Conservation (phyloP, 2,797 vertebrate species). For the Enteromius argenteus region DNA sequence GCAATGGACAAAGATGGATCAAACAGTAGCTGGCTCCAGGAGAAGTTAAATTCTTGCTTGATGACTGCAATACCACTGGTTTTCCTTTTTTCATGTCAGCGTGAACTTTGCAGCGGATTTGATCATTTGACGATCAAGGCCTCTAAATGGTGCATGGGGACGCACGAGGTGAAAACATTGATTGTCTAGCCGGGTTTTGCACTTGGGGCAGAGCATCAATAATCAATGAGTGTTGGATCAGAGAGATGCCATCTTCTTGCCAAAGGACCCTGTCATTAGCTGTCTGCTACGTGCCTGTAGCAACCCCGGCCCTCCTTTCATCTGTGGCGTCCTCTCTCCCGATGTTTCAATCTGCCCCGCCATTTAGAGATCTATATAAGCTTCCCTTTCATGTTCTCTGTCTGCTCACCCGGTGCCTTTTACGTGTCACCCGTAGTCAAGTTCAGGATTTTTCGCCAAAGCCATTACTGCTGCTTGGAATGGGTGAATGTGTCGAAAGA, state of each 20-base stretch:
- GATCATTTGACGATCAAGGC: constrained; percentile 69
- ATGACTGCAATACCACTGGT: constrained; percentile 20
- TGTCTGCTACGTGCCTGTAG: constrained; percentile 55
- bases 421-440: constrained; percentile 34
- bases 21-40: constrained; percentile 8
- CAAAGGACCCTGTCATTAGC: constrained; percentile 77
- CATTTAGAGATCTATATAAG: constrained; percentile 57
- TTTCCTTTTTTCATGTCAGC: not conserved
- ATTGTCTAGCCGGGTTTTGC: constrained; percentile 68
- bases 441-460: constrained; percentile 17
- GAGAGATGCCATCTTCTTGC: constrained; percentile 58
- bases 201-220: constrained; percentile 74
- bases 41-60: constrained; percentile 22
- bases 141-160: constrained; percentile 64
- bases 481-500: constrained; percentile 22
- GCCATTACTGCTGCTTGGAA: constrained; percentile 23
- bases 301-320: constrained; percentile 70
- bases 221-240: constrained; percentile 76
- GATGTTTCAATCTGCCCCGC: constrained; percentile 68
- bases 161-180: constrained; percentile 61
- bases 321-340: constrained; percentile 66
- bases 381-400: constrained; percentile 75
- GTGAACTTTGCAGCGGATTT: constrained; percentile 40
- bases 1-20: constrained; percentile 30
- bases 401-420: constrained; percentile 69